phyloP scores from a whole-genome alignment of 1,140 invertebrate species.

The Tetraneura akinire region DNA sequence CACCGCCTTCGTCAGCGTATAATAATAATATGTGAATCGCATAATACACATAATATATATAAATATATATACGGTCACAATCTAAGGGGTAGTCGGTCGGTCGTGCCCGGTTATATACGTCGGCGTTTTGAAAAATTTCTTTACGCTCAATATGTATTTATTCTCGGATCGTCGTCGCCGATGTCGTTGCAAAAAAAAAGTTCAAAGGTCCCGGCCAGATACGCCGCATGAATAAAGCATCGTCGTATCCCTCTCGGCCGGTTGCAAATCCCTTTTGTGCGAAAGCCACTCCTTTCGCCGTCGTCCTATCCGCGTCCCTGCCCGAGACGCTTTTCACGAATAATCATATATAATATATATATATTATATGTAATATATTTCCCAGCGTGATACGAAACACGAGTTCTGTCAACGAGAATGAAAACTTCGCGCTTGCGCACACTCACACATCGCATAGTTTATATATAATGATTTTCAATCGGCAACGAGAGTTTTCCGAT shows the following conservation, averaged over 20 bases:
- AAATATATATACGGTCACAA: not conserved
- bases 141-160: constrained; percentile 50
- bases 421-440: too few relatives aligned
- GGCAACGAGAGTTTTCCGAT: not conserved
- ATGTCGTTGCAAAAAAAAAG: constrained; percentile 21
- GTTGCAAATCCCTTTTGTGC: constrained; percentile 38
- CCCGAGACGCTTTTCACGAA: not conserved
- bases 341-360: constrained; percentile 3
- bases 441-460: too few relatives aligned
- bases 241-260: constrained; percentile 15
- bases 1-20: not conserved
- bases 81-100: not conserved
- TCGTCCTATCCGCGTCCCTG: not conserved
- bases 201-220: constrained; percentile 49
- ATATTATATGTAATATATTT: not conserved
- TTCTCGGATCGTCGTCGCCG: constrained; percentile 37
- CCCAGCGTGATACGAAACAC: not conserved
- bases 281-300: constrained; percentile 10
- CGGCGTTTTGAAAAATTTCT: constrained; percentile 35
- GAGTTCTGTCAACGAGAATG: constrained; percentile 23
- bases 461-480: not conserved
- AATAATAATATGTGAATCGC: too few relatives aligned
- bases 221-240: constrained; percentile 51
- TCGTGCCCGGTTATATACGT: not conserved
- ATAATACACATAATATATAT: too few relatives aligned